Evolutionary conservation across 2,888 invertebrate genomes (phyloP).

Genomic region (Idaea biselata): DNA sequence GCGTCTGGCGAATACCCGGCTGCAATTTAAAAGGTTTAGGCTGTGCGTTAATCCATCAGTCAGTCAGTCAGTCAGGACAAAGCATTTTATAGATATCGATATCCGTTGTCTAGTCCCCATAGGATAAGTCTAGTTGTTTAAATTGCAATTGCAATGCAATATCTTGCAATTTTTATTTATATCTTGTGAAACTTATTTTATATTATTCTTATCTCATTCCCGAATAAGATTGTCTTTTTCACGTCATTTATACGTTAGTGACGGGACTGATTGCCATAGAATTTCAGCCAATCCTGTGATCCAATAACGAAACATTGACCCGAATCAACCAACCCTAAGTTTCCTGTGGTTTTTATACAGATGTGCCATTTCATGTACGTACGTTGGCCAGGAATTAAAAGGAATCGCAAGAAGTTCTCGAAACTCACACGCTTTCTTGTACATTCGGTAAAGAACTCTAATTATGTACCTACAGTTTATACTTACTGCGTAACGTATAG

Average conservation of each 20-base stretch:
- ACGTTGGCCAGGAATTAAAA: neutral
- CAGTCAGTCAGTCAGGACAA: too few species aligned
- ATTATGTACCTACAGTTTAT: neutral
- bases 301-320: too few species aligned
- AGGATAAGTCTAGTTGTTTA: neutral
- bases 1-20: too few species aligned
- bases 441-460: neutral
- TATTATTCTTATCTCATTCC: neutral
- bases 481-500: neutral
- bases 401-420: neutral
- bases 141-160: neutral
- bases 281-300: too few species aligned
- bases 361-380: neutral
- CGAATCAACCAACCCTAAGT: neutral
- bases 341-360: neutral
- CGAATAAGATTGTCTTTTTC: too few species aligned
- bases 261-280: too few species aligned
- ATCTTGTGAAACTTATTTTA: neutral
- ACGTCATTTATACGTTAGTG: too few species aligned
- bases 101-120: neutral
- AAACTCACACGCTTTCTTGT: neutral
- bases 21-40: too few species aligned
- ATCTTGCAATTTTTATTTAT: neutral
- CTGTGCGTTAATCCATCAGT: too few species aligned
- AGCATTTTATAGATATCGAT: too few species aligned